These are phyloP conservation scores for Helobdella robusta DNA, from an alignment of 2,888 invertebrate species.

Conservation along the genomic window DNA sequence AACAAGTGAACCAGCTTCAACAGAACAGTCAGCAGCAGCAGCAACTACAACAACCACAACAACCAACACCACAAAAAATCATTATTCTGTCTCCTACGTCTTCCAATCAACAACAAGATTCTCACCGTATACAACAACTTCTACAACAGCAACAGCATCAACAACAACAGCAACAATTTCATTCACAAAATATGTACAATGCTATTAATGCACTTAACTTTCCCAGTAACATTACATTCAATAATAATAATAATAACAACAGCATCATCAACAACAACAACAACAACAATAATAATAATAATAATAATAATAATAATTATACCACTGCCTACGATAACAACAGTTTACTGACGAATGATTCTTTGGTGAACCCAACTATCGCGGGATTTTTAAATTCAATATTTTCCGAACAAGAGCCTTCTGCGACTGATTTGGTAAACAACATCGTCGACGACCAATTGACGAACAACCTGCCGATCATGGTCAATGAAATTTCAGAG, in stretches of 20 bases:
- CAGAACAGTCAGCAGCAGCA: neutral
- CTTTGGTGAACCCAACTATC: too few species aligned
- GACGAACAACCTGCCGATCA: neutral
- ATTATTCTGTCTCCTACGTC: slow-evolving; percentile 12
- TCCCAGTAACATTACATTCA: neutral
- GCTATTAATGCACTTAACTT: too few species aligned
- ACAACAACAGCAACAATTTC: neutral
- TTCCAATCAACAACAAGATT: neutral
- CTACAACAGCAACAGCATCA: slow-evolving; percentile 5
- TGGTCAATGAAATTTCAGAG: neutral
- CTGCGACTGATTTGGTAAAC: too few species aligned
- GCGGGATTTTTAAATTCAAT: too few species aligned
- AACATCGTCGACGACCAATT: neutral
- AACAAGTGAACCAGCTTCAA: too few species aligned
- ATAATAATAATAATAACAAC: neutral
- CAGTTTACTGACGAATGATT: neutral
- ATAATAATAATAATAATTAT: neutral
- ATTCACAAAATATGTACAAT: too few species aligned
- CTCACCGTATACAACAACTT: neutral
- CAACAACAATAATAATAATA: slow-evolving; percentile 9
- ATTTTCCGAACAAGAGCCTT: too few species aligned
- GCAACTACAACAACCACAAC: neutral
- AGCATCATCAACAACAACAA: neutral
- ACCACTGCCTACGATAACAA: neutral
- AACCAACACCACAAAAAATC: neutral